These are phyloP conservation scores for Coryphaenoides rupestris DNA, from an alignment of 2,113 vertebrate genomes.

Conservation along the genomic window DNA sequence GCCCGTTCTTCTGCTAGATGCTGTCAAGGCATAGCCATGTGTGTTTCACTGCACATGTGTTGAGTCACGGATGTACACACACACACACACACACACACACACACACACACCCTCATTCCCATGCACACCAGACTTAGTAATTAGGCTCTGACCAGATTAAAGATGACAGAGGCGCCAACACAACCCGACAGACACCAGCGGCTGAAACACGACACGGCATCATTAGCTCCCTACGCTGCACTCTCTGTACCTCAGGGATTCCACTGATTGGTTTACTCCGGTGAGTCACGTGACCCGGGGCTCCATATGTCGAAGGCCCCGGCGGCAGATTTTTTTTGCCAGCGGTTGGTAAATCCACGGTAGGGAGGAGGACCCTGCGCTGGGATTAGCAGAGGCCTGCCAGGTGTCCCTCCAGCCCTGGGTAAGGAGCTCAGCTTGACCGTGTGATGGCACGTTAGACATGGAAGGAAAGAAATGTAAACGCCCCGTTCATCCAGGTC, in stretches of 20 bases:
- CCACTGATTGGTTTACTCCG: conserved; percentile 23
- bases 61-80: background rate
- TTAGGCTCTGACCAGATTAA: background rate
- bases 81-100: too few species aligned
- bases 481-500: too few species aligned
- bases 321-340: too few species aligned
- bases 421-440: conserved; percentile 42
- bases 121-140: background rate
- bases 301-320: conserved; percentile 23
- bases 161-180: background rate
- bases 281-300: conserved; percentile 30
- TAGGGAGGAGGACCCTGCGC: conserved; percentile 2
- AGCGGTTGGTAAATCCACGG: conserved; percentile 52
- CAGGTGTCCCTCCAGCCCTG: conserved; percentile 26
- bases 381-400: conserved; percentile 18
- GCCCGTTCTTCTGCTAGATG: too few species aligned
- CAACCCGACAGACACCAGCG: background rate
- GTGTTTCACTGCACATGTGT: background rate
- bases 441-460: background rate
- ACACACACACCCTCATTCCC: too few species aligned
- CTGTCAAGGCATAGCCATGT: background rate
- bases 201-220: background rate
- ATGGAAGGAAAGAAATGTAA: too few species aligned
- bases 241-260: conserved; percentile 6
- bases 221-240: background rate